These are phyloP conservation scores for Auanema sp. DNA, from an alignment of 2,888 invertebrate species.

Conservation along the genomic window DNA sequence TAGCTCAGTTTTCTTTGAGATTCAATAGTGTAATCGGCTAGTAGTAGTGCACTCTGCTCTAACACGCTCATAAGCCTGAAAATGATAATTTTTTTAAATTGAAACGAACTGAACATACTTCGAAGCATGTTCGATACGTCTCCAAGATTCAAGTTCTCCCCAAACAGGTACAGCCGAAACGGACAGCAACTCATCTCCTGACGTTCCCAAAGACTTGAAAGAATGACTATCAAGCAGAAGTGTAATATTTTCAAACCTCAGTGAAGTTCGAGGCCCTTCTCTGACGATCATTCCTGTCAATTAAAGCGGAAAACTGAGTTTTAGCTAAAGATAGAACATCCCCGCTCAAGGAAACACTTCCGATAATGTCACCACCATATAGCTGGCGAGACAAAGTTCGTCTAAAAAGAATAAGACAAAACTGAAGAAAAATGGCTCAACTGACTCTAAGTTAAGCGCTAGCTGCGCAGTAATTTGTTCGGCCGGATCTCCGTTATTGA, in stretches of 20 bases:
- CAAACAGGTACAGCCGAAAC: slow-evolving; percentile 35
- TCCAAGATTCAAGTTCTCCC: slow-evolving; percentile 34
- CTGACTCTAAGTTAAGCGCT: slow-evolving; percentile 30
- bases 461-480: slow-evolving; percentile 33
- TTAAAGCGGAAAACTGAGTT: slow-evolving; percentile 31
- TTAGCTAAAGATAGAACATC: slow-evolving; percentile 38
- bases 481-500: slow-evolving; percentile 32
- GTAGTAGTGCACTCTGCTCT: slow-evolving; percentile 44
- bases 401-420: slow-evolving; percentile 14
- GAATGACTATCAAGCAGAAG: background rate
- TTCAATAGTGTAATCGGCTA: slow-evolving; percentile 40
- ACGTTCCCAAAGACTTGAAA: slow-evolving; percentile 43
- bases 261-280: slow-evolving; percentile 38
- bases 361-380: slow-evolving; percentile 47
- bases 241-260: slow-evolving; percentile 19
- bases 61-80: slow-evolving; percentile 48
- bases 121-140: slow-evolving; percentile 34
- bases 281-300: slow-evolving; percentile 33
- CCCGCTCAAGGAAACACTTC: slow-evolving; percentile 30
- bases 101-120: slow-evolving; percentile 8
- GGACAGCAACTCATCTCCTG: slow-evolving; percentile 49
- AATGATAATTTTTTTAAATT: background rate
- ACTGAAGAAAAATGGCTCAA: background rate
- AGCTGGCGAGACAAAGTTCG: slow-evolving; percentile 28
- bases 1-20: slow-evolving; percentile 29